phyloP scores from a whole-genome alignment of 1,140 invertebrate species.

The Drosophila santomea region DNA sequence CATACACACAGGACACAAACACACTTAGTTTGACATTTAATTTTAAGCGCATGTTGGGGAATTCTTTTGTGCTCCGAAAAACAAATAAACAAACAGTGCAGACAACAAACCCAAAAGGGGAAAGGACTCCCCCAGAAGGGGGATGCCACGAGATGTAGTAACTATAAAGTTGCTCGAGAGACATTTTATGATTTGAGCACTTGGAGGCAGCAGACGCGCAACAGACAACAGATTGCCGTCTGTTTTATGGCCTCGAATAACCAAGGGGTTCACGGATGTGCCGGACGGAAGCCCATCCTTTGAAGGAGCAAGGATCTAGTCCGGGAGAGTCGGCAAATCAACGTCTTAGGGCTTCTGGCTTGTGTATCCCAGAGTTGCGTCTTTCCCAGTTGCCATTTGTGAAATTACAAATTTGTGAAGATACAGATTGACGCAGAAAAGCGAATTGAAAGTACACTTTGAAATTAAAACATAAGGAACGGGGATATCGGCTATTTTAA shows the following conservation, averaged over 20 bases:
- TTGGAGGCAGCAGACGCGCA: conserved; percentile 78
- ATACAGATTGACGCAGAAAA: background rate
- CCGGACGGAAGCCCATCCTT: background rate
- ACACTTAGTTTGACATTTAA: conserved; percentile 77
- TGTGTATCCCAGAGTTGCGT: conserved; percentile 28
- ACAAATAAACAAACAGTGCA: conserved; percentile 79
- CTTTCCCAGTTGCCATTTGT: conserved; percentile 63
- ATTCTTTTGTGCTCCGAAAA: conserved; percentile 80
- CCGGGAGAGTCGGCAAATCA: conserved; percentile 58
- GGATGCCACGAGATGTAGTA: conserved; percentile 47
- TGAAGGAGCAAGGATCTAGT: background rate
- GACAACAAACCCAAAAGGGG: conserved; percentile 56
- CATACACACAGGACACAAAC: conserved; percentile 25
- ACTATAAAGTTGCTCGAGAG: conserved; percentile 80
- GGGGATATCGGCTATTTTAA: background rate
- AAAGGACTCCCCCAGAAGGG: background rate
- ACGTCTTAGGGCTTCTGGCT: conserved; percentile 48
- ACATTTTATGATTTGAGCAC: conserved; percentile 83
- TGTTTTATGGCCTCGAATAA: conserved; percentile 72
- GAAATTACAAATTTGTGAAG: conserved; percentile 58
- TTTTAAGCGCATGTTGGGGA: conserved; percentile 84
- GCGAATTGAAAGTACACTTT: background rate
- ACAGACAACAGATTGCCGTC: conserved; percentile 79
- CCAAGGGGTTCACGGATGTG: conserved; percentile 2
- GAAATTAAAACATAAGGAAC: background rate